These are phyloP conservation scores for Paragorgia papillata DNA, from an alignment of 92 coral and sea anemone genomes.

Conservation along the genomic window DNA sequence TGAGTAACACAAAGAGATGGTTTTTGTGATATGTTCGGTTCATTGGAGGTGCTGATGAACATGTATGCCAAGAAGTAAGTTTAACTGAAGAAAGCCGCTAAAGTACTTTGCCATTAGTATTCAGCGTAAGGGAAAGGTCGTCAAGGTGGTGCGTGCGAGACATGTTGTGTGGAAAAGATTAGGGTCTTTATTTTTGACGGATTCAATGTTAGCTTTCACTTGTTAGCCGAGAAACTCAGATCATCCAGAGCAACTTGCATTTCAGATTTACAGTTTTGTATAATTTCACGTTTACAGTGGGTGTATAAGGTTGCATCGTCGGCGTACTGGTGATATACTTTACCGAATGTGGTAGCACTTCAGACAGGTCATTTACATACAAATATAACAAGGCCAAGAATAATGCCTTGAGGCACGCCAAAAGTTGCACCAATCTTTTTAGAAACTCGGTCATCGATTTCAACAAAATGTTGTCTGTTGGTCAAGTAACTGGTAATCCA, in stretches of 20 bases:
- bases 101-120: slow-evolving; percentile 27
- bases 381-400: slow-evolving; percentile 9
- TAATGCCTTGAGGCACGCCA: slow-evolving; percentile 13
- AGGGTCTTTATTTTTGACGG: background rate
- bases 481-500: background rate
- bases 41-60: slow-evolving; percentile 39
- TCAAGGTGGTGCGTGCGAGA: slow-evolving; percentile 43
- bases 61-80: slow-evolving; percentile 43
- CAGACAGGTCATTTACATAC: background rate
- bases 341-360: slow-evolving; percentile 1
- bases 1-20: background rate
- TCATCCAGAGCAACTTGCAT: background rate
- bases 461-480: background rate
- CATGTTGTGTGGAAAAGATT: slow-evolving; percentile 54
- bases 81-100: slow-evolving; percentile 32
- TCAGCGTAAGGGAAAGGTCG: slow-evolving; percentile 9
- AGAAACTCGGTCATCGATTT: background rate
- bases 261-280: too few species aligned
- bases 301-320: background rate
- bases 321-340: too few species aligned
- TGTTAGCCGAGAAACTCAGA: too few species aligned
- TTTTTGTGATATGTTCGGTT: slow-evolving; percentile 17
- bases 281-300: background rate
- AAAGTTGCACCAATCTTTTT: background rate
- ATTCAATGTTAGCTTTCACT: background rate